Evolutionary conservation across 2,113 vertebrate genomes (phyloP), one percentile per base, ranked within the genome.

Genomic region (Camelus bactrianus): DNA sequence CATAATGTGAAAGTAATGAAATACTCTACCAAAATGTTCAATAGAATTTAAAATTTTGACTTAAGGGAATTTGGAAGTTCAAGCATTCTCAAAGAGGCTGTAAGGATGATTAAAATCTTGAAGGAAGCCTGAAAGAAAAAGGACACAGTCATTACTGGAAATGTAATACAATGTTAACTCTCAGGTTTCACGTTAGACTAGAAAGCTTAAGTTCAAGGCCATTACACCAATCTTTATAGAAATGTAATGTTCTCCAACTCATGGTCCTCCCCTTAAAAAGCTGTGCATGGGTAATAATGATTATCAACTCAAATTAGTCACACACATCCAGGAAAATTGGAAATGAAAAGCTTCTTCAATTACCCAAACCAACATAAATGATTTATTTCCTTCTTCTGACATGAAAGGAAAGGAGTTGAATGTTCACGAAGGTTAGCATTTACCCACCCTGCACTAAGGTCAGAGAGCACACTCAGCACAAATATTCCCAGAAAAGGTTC

Each of bases 1-100:
- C 82, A 91, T 75, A 91, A 96, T 69, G 26, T 81, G 48, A 95
- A 97, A 95, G 64, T 88, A 93, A 95, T 92, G 52, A 97, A 96
- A 95, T 92, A 88, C 79, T 87, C 75, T 62, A 95, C 89, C 52
- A 87, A 94, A 69, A 73, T 64, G 42, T 92, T 97, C 75, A 87
- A 52, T 35, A 90, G 50, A 85, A 95, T 93, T 97, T 72, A 90
- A 95, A 54, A 1, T 87, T 97, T 97, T 97, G 96, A 92, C 30
- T 89, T 92, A 60, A 92, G 88, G 84, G 20, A 85, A 96, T 93
- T 87, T 95, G 12, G 69, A 97, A 91, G 95, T 84, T 99, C 96
- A 99, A 69, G 99, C 99, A 76, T 99, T 99, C 97, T 99, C 99
- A 96, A 99, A 99, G 98, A 99, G 99, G 98, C 98, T 99, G 98